Percentiles rank a stretch among this genome's conserved stretches.
Evolutionary conservation across 1,140 invertebrate species (phyloP).

Genomic region (Spodoptera litura): DNA sequence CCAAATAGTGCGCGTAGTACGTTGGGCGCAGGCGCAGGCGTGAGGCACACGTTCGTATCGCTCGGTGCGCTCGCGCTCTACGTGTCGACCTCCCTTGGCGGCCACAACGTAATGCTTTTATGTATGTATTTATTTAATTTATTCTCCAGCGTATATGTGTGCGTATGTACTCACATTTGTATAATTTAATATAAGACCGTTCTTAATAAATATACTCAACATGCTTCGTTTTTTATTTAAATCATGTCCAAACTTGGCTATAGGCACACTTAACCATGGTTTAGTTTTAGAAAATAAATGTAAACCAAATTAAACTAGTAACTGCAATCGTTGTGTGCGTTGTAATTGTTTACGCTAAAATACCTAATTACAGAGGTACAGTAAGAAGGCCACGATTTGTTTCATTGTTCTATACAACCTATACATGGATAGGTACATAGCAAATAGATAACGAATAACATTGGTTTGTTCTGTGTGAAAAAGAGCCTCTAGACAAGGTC

Average conservation of each 20-base stretch:
- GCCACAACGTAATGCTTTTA: slow-evolving; percentile 56
- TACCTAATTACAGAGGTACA: slow-evolving; percentile 65
- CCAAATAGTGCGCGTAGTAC: slow-evolving; percentile 35
- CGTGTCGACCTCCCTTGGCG: slow-evolving; percentile 67
- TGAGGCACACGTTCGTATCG: slow-evolving; percentile 39
- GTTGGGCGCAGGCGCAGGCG: slow-evolving; percentile 35
- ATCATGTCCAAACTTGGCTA: neutral
- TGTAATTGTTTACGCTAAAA: slow-evolving; percentile 64
- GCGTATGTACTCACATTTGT: slow-evolving; percentile 31
- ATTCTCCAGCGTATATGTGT: slow-evolving; percentile 46
- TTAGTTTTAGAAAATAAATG: slow-evolving; percentile 13
- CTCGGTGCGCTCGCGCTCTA: slow-evolving; percentile 47
- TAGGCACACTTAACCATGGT: slow-evolving; percentile 2
- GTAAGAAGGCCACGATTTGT: slow-evolving; percentile 73
- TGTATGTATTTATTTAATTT: slow-evolving; percentile 65
- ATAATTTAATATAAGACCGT: slow-evolving; percentile 14
- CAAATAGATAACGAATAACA: slow-evolving; percentile 53
- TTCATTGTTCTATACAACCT: slow-evolving; percentile 72
- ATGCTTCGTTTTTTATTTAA: slow-evolving; percentile 4
- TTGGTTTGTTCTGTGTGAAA: slow-evolving; percentile 55
- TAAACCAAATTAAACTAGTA: slow-evolving; percentile 14
- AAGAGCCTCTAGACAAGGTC: slow-evolving; percentile 46
- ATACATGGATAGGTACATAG: slow-evolving; percentile 52
- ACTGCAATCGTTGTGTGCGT: slow-evolving; percentile 55
- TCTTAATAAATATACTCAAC: slow-evolving; percentile 27